Conservation (phyloP, 1,140 invertebrate genomes). For the Mya arenaria region DNA sequence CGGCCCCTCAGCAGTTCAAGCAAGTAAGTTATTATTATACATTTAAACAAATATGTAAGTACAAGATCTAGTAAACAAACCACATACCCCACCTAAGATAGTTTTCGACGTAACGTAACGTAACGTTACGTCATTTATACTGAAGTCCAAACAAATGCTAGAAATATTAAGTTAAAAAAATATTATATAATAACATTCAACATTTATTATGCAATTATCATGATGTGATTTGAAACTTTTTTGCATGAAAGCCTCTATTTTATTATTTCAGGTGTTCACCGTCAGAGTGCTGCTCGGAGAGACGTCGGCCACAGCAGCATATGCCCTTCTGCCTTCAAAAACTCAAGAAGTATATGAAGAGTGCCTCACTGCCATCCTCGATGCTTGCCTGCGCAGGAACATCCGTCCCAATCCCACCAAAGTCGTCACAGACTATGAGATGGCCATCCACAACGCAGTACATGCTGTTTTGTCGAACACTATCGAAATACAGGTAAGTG, state of each 20-base stretch:
- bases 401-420: background rate
- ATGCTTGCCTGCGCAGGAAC: background rate
- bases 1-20: background rate
- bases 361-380: slow-evolving; percentile 3
- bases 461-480: background rate
- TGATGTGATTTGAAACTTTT: too few relatives aligned
- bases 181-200: too few relatives aligned
- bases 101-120: too few relatives aligned
- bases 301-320: background rate
- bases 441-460: background rate
- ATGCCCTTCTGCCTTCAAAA: slow-evolving; percentile 8
- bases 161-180: too few relatives aligned
- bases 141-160: too few relatives aligned
- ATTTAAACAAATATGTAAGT: too few relatives aligned
- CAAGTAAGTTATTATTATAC: too few relatives aligned
- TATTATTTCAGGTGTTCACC: background rate
- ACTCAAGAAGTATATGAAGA: background rate
- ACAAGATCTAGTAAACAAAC: too few relatives aligned
- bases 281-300: background rate
- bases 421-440: slow-evolving; percentile 2
- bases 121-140: too few relatives aligned
- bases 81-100: too few relatives aligned
- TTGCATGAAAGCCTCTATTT: background rate
- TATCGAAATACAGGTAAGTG: background rate
- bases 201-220: too few relatives aligned